Percentiles rank a stretch among this genome's conserved stretches.
phyloP scores from a whole-genome alignment of 2,113 vertebrate species.

The Chloebia gouldiae region DNA sequence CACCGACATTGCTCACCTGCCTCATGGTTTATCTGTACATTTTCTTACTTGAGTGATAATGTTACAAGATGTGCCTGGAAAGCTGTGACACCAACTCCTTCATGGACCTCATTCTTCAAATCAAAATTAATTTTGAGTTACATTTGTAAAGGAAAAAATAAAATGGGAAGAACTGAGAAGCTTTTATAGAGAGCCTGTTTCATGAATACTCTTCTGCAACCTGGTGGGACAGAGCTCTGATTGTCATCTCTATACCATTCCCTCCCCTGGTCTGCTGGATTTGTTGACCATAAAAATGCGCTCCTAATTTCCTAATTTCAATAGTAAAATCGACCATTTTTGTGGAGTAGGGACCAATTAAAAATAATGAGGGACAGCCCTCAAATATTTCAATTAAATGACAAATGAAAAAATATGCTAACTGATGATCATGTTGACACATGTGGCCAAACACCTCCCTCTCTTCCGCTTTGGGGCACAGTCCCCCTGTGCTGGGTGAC shows the following conservation, averaged over 20 bases:
- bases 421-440: not conserved
- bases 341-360: not conserved
- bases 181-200: not conserved
- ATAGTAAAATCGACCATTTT: not conserved
- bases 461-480: not conserved
- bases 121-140: not conserved
- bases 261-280: not conserved
- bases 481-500: not conserved
- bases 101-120: not conserved
- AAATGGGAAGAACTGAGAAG: not conserved
- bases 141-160: fast-evolving
- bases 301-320: not conserved
- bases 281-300: not conserved
- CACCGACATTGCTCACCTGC: not conserved
- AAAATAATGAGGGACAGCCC: not conserved
- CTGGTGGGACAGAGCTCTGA: fast-evolving
- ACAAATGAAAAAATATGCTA: not conserved
- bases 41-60: not conserved
- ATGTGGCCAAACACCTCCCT: not conserved
- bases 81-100: not conserved
- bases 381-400: not conserved
- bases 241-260: not conserved
- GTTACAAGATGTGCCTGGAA: not conserved
- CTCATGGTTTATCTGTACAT: not conserved
- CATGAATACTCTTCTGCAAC: not conserved